Evolutionary conservation across 2,113 vertebrate species (phyloP), one percentile per base, ranked within the genome.

Genomic region (Notothenia coriiceps): DNA sequence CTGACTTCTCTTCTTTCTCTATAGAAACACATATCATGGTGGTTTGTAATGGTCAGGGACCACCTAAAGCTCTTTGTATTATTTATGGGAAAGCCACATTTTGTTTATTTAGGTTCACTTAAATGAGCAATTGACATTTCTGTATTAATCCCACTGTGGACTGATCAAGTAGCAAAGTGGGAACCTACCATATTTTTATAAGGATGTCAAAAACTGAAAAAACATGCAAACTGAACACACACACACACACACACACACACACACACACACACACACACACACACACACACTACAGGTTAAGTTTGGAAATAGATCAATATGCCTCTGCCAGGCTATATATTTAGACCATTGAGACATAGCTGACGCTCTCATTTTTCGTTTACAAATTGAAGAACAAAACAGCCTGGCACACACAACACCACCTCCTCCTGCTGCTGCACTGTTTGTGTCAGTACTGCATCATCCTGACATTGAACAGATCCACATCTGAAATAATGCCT

Each of bases 361-460:
- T n/a, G 10, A 13, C 20, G 18, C 47, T 55, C 1, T 22, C 2
- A 29, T 29, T 46, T 49, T 12, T 44, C n/a, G 59, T 63, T 29
- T 43, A 6, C 29, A 9, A n/a, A 70, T 60, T 33, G 1, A 70
- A 52, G 63, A 17, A 35, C 13, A 73, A 78, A 78, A 56, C 71
- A 79, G 20, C 57, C 74, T 40, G 70, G n/a, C 65, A 9, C 29
- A 51, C 22, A n/a, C 49, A 12, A n/a, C 22, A 2, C n/a, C 25
- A 0, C 64, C 75, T 0, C 55, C 14, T 17, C 15, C 47, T 61
- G 5, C 56, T 74, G 46, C 79, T 83, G 70, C 65, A 74, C 65
- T 83, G 62, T 87, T 80, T 83, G 63, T 84, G 52, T 79, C 77
- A 80, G 56, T 6, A 4, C 83, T 59, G 76, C 81, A 74, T 80